A percentile compares a stretch with the other conserved stretches of the same genome.
These are phyloP conservation scores for Okamejei kenojei DNA, from an alignment of 2,797 vertebrate species.

Conservation along the genomic window DNA sequence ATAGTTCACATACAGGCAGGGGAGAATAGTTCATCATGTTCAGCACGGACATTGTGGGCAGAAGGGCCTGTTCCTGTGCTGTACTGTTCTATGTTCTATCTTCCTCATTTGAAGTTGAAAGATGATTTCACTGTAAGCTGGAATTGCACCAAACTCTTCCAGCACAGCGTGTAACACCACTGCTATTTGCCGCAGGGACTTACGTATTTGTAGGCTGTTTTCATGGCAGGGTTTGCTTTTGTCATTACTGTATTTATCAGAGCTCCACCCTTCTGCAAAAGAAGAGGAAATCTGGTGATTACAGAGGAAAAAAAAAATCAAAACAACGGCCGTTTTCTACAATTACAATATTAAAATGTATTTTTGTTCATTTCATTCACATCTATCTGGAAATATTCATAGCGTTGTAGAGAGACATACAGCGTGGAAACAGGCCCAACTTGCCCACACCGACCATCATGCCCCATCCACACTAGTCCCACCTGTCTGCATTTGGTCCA, in stretches of 20 bases:
- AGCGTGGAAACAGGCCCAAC: no score
- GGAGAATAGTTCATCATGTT: no score
- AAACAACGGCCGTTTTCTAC: neutral
- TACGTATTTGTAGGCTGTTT: constrained; percentile 69
- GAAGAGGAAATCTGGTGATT: constrained; percentile 37
- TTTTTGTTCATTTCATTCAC: neutral
- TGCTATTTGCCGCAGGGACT: constrained; percentile 44
- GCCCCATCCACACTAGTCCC: no score
- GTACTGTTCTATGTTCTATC: no score
- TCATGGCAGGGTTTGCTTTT: constrained; percentile 72
- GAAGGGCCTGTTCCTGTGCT: no score
- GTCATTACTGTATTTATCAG: constrained; percentile 82
- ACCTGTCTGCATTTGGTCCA: no score
- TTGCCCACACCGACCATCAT: no score
- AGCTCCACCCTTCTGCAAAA: constrained; percentile 75
- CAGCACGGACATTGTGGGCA: no score
- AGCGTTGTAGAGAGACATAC: no score
- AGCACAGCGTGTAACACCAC: neutral
- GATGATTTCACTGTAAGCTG: neutral
- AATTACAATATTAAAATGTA: neutral
- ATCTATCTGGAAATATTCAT: no score
- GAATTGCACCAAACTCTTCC: neutral
- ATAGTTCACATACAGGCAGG: no score
- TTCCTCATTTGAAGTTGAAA: neutral
- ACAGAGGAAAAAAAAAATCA: no score